Conservation (phyloP, 2,797 vertebrate species). For the Thaleichthys pacificus region DNA sequence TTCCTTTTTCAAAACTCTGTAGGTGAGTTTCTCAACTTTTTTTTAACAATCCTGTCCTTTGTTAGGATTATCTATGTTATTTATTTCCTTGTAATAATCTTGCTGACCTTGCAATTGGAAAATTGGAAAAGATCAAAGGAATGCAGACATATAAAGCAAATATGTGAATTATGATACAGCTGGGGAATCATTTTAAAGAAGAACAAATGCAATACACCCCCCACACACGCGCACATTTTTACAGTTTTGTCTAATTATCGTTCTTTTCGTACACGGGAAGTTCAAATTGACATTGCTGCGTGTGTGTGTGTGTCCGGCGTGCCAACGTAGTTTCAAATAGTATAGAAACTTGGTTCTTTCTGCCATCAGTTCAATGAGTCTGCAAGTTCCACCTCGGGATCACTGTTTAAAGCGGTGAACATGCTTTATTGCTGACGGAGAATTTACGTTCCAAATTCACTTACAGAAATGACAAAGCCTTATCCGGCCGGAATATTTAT, state of each 20-base stretch:
- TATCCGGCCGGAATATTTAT: constrained; percentile 15
- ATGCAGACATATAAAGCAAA: constrained; percentile 9
- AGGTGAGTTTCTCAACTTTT: not conserved
- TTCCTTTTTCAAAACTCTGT: not conserved
- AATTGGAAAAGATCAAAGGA: constrained; percentile 14
- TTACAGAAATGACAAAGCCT: not conserved
- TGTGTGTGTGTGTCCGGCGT: not conserved
- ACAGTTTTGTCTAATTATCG: too few species aligned
- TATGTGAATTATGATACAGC: constrained; percentile 21
- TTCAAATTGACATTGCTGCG: not conserved
- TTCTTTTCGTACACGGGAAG: too few species aligned
- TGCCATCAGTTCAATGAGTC: not conserved
- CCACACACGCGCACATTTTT: too few species aligned
- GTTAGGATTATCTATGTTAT: too few species aligned
- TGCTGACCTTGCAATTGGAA: too few species aligned
- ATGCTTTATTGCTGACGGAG: not conserved
- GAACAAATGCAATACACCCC: not conserved
- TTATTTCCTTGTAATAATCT: too few species aligned
- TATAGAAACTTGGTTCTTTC: not conserved
- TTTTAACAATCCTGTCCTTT: not conserved
- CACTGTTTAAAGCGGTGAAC: not conserved
- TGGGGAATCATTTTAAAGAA: constrained; percentile 17
- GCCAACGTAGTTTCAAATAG: not conserved
- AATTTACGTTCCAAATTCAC: not conserved
- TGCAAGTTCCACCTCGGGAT: not conserved